Evolutionary conservation across 2,797 vertebrate genomes (phyloP).

Genomic region (Limnodromus scolopaceus): DNA sequence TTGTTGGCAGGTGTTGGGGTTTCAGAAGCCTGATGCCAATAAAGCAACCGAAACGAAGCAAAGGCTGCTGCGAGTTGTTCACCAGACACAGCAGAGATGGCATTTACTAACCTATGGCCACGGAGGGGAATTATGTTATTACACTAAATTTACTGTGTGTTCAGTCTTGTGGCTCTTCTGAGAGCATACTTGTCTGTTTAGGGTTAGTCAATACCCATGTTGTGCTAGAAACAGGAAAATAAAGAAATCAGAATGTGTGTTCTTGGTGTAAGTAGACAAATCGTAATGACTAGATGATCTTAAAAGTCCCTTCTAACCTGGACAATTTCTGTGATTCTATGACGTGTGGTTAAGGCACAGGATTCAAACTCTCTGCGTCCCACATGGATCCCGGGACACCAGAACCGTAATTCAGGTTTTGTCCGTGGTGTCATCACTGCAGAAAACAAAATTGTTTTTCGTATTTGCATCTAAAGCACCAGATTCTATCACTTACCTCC

Average conservation of each 20-base stretch:
- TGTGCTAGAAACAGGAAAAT: not conserved
- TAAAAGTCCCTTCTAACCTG: no score
- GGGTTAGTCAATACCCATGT: not conserved
- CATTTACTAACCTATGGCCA: not conserved
- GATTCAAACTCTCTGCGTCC: not conserved
- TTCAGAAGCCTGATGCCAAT: conserved; percentile 2
- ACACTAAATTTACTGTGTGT: not conserved
- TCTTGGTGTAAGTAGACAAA: not conserved
- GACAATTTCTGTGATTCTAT: no score
- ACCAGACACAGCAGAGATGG: not conserved
- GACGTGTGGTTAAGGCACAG: not conserved
- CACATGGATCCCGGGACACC: accelerated
- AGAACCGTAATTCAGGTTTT: not conserved
- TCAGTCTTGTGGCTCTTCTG: not conserved
- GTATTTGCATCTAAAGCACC: not conserved
- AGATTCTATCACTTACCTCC: not conserved
- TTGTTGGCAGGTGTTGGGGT: not conserved
- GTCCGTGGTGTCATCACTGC: not conserved
- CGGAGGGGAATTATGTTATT: not conserved
- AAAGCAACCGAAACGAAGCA: conserved; percentile 19
- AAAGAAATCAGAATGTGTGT: not conserved
- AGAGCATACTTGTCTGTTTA: not conserved
- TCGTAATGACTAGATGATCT: no score
- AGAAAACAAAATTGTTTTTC: not conserved
- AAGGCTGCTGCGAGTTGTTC: not conserved